These are phyloP conservation scores for Perca schrenkii DNA, from an alignment of 2,113 vertebrate species.

Conservation along the genomic window DNA sequence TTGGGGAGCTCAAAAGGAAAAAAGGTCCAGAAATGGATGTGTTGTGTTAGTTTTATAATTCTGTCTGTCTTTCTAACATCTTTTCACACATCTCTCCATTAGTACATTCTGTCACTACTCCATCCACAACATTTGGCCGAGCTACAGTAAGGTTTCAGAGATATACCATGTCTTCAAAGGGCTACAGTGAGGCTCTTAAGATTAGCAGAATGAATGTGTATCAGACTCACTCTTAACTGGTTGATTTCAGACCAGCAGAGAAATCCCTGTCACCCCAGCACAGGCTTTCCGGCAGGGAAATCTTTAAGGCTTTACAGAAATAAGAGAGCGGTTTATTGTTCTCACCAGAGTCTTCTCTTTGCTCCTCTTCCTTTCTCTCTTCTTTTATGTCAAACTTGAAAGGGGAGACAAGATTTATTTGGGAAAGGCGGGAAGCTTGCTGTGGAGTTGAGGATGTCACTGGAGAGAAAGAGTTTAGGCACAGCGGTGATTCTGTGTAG, in stretches of 20 bases:
- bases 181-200: conserved; percentile 24
- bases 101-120: conserved; percentile 20
- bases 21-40: conserved; percentile 24
- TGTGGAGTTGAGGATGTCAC: conserved; percentile 28
- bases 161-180: conserved; percentile 13
- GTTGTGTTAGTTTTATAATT: conserved; percentile 1
- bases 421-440: conserved; percentile 24
- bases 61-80: conserved; percentile 14
- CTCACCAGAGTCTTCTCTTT: conserved; percentile 34
- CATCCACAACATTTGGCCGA: conserved; percentile 30
- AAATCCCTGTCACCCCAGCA: conserved; percentile 38
- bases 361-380: conserved; percentile 40
- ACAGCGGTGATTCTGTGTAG: conserved; percentile 22
- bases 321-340: conserved; percentile 41
- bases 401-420: conserved; percentile 51
- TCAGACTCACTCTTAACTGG: conserved; percentile 18
- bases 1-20: conserved; percentile 8
- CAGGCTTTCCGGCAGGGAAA: conserved; percentile 50
- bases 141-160: conserved; percentile 12
- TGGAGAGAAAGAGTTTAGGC: conserved; percentile 15
- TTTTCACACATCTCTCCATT: conserved; percentile 16
- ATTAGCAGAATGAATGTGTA: conserved; percentile 46
- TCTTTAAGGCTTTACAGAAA: conserved; percentile 55
- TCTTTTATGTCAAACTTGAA: conserved; percentile 69
- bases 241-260: conserved; percentile 43